These are phyloP conservation scores for Adelphocoris suturalis DNA, from an alignment of 2,888 invertebrate species.

Conservation along the genomic window DNA sequence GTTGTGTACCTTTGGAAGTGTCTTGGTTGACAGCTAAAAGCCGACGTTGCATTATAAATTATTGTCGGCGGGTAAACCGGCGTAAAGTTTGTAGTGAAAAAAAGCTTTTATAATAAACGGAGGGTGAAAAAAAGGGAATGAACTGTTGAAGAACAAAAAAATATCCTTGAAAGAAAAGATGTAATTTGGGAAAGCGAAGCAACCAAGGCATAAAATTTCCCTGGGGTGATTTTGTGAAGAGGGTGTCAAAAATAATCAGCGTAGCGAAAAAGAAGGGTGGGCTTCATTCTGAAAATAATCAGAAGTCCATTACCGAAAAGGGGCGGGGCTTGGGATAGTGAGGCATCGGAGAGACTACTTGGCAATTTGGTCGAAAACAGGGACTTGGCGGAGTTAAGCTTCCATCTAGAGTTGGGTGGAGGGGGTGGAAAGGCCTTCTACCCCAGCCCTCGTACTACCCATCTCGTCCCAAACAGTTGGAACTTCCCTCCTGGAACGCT, in stretches of 20 bases:
- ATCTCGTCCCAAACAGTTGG: conserved; percentile 41
- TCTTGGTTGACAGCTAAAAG: background rate
- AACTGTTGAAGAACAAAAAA: conserved; percentile 26
- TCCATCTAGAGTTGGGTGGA: conserved; percentile 48
- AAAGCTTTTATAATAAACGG: conserved; percentile 42
- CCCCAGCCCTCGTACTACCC: conserved; percentile 38
- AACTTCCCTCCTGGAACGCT: conserved; percentile 53
- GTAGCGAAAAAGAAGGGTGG: conserved; percentile 39
- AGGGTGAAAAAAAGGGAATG: background rate
- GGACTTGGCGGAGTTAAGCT: conserved; percentile 61
- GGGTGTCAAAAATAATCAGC: conserved; percentile 70
- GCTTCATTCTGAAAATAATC: conserved; percentile 67
- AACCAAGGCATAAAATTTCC: conserved; percentile 61
- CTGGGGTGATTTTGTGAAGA: conserved; percentile 59
- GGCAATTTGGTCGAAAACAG: conserved; percentile 70
- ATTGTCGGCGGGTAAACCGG: background rate
- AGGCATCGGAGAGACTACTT: conserved; percentile 63
- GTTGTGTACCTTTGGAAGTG: background rate
- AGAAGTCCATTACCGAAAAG: conserved; percentile 67
- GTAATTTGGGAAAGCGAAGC: conserved; percentile 57
- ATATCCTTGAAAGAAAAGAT: conserved; percentile 55
- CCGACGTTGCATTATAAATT: conserved; percentile 21
- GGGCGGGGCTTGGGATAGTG: conserved; percentile 37
- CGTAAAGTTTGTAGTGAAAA: conserved; percentile 1
- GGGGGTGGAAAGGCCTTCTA: background rate